Evolutionary conservation across 2,888 invertebrate genomes (phyloP).

Genomic region (Drosophila lacicola): DNA sequence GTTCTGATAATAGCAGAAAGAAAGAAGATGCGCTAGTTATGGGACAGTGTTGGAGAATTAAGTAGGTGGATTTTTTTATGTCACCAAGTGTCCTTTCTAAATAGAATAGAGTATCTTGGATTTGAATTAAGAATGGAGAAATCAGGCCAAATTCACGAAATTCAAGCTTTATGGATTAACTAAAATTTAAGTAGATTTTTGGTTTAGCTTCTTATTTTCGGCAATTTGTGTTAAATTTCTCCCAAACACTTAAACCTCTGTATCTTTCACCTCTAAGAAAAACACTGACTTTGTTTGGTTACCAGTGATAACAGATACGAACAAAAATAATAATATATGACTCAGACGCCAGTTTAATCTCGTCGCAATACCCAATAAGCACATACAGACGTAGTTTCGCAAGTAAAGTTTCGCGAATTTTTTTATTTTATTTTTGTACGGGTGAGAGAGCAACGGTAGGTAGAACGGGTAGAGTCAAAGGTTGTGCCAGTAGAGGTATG

Average conservation of each 20-base stretch:
- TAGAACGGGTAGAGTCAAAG: constrained; percentile 20
- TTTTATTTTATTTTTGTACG: too few relatives aligned
- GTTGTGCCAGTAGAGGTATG: too few relatives aligned
- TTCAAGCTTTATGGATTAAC: not conserved
- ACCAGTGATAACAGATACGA: constrained; percentile 6
- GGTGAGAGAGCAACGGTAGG: too few relatives aligned
- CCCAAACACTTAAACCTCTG: not conserved
- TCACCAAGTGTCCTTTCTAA: constrained; percentile 9
- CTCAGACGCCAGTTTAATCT: constrained; percentile 22
- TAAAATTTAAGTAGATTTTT: too few relatives aligned
- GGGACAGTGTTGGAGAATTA: not conserved
- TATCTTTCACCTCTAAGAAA: constrained; percentile 4
- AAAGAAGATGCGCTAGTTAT: constrained; percentile 4
- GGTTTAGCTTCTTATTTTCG: not conserved
- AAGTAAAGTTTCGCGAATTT: too few relatives aligned
- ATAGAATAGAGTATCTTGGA: constrained; percentile 16
- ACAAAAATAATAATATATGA: constrained; percentile 12
- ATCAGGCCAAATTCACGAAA: constrained; percentile 14
- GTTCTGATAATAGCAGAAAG: too few relatives aligned
- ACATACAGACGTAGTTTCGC: constrained; percentile 27
- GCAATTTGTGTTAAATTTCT: not conserved
- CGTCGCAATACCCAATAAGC: constrained; percentile 12
- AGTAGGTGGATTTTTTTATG: constrained; percentile 7
- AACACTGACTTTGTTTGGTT: constrained; percentile 5
- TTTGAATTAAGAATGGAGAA: constrained; percentile 15